Evolutionary conservation across 2,888 invertebrate species (phyloP).

Genomic region (Aethes cnicana): DNA sequence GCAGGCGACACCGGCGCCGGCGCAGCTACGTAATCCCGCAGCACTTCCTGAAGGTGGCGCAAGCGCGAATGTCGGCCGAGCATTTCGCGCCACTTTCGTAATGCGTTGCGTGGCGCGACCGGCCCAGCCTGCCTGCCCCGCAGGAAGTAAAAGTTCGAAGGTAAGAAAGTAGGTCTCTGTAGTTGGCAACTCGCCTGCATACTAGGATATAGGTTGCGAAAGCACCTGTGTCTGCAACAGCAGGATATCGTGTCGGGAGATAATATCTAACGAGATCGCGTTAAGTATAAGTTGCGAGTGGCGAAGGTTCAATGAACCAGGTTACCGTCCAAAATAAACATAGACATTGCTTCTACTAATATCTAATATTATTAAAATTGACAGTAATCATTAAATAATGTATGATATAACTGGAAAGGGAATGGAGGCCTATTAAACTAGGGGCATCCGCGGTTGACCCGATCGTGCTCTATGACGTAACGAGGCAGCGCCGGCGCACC

Average conservation of each 20-base stretch:
- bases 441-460: constrained; percentile 63
- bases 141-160: constrained; percentile 83
- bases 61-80: constrained; percentile 81
- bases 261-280: constrained; percentile 10
- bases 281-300: not conserved
- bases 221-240: constrained; percentile 14
- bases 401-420: constrained; percentile 17
- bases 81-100: constrained; percentile 82
- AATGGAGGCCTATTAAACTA: constrained; percentile 16
- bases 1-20: constrained; percentile 34
- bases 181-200: constrained; percentile 80
- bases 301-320: too few species aligned
- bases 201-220: constrained; percentile 38
- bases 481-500: constrained; percentile 42
- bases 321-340: too few species aligned
- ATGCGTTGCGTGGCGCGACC: constrained; percentile 79
- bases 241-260: constrained; percentile 25
- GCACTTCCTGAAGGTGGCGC: constrained; percentile 82
- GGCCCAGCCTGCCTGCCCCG: constrained; percentile 74
- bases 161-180: constrained; percentile 82
- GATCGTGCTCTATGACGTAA: constrained; percentile 63
- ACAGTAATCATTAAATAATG: constrained; percentile 4
- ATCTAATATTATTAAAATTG: too few species aligned
- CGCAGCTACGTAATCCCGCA: constrained; percentile 75
- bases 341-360: too few species aligned